Evolutionary conservation across 35 echinoderm and acorn worm species (phyloP), one percentile per base, ranked within the genome.

Genomic region (Patiria miniata): DNA sequence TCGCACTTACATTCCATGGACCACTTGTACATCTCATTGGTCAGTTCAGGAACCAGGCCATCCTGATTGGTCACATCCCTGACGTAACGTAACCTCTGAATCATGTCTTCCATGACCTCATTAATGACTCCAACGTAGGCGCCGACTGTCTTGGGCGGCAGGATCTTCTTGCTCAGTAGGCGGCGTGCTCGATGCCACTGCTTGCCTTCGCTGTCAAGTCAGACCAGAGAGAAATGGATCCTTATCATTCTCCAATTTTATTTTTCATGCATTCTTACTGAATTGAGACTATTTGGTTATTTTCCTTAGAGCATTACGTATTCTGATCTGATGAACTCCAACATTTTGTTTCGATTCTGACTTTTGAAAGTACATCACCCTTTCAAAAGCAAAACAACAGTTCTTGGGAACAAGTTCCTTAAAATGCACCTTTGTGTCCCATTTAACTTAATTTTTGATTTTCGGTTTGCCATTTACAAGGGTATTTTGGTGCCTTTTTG

Each of bases 11-110:
- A 92, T 96, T 96, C 94, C 94, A 96, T 96, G 0, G 94, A 96
- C 94, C 94, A 96, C 39, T 96, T 96, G 78, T 96, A 96, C 86
- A 96, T 92, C 78, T 96, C 94, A 78, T 96, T 96, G 39, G 91
- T 88, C 1, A 97, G 83, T 30, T 97, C 78, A 22, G 90, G 90
- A 16, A 93, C 91, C 14, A 89, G 61, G 4, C 84, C 56, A 32
- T 87, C 65, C 40, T 86, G 21, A 60, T 65, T 88, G 12, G 58
- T 93, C 22, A 58, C 30, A 78, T 92, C 91, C 21, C 91, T 84
- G 10, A 93, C 87, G 47, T 53, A 88, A 57, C 91, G 88, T 18
- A 97, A 61, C 87, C 95, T 88, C 32, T 47, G 36, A 12, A 97
- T 77, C 89, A 97, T 84, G 61, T 97, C 95, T 21, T 89, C 81